Evolutionary conservation across 2,888 invertebrate species (phyloP).

Genomic region (Petrolisthes manimaculis): DNA sequence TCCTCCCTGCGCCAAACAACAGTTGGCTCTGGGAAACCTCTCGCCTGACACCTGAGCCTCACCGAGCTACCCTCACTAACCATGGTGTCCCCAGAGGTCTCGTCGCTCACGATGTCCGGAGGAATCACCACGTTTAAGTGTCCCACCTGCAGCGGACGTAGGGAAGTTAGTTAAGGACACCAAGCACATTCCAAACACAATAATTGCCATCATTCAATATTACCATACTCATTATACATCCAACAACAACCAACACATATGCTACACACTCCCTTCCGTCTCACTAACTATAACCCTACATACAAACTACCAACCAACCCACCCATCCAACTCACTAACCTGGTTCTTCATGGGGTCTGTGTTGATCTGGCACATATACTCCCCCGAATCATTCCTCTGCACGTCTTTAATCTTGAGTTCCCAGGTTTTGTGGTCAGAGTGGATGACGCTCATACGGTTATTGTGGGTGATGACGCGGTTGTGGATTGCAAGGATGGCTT

Average conservation of each 20-base stretch:
- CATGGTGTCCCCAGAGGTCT: constrained; percentile 90
- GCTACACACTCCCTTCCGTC: not conserved
- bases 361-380: constrained; percentile 94
- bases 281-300: not conserved
- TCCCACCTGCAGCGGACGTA: constrained; percentile 77
- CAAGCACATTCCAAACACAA: too few relatives aligned
- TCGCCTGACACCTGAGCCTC: constrained; percentile 86
- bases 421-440: constrained; percentile 88
- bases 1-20: constrained; percentile 90
- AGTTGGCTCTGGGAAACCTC: constrained; percentile 85
- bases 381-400: constrained; percentile 85
- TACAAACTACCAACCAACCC: not conserved
- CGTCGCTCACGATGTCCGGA: constrained; percentile 86
- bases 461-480: constrained; percentile 95
- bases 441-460: constrained; percentile 74
- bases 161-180: not conserved
- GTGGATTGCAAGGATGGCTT: constrained; percentile 92
- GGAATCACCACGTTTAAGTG: constrained; percentile 91
- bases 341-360: constrained; percentile 88
- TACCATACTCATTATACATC: too few relatives aligned
- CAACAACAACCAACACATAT: too few relatives aligned
- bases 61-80: constrained; percentile 89
- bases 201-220: too few relatives aligned
- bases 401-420: constrained; percentile 88
- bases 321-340: not conserved